A percentile compares a stretch with the other conserved stretches of the same genome.
Conservation (phyloP, 2,888 invertebrate genomes). For the Plagodis pulveraria region DNA sequence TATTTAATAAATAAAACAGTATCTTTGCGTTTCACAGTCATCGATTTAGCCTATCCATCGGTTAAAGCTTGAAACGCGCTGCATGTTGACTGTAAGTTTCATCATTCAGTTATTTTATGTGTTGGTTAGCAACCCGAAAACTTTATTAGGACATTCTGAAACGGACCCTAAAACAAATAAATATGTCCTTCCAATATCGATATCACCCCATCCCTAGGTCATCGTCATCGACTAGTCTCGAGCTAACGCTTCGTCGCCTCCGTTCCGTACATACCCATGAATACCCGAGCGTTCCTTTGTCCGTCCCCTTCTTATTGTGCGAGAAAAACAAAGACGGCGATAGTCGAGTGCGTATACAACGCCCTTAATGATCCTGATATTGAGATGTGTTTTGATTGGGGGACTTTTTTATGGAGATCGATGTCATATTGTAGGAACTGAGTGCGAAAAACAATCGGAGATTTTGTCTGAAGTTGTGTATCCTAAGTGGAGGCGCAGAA, state of each 20-base stretch:
- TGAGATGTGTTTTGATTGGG: slow-evolving; percentile 39
- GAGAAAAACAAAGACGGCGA: slow-evolving; percentile 48
- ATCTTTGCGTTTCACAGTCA: no score
- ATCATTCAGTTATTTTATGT: no score
- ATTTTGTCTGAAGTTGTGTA: no score
- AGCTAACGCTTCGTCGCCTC: slow-evolving; percentile 75
- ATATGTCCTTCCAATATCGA: slow-evolving; percentile 18
- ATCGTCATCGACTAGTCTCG: slow-evolving; percentile 80
- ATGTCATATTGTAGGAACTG: slow-evolving; percentile 9
- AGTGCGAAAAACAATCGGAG: neutral
- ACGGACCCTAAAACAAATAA: no score
- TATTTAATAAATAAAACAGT: no score
- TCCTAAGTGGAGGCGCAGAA: no score
- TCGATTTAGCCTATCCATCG: no score
- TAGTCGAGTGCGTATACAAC: slow-evolving; percentile 35
- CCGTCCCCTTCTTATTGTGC: slow-evolving; percentile 49
- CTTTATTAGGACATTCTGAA: no score
- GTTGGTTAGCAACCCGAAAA: no score
- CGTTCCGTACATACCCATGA: slow-evolving; percentile 56
- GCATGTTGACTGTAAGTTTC: no score
- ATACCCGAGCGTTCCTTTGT: slow-evolving; percentile 76
- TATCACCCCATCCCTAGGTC: slow-evolving; percentile 53
- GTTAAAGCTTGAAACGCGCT: no score
- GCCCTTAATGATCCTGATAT: slow-evolving; percentile 42
- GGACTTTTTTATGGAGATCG: slow-evolving; percentile 22